Evolutionary conservation across 2,797 vertebrate genomes (phyloP).

Genomic region (Coregonus sp.): DNA sequence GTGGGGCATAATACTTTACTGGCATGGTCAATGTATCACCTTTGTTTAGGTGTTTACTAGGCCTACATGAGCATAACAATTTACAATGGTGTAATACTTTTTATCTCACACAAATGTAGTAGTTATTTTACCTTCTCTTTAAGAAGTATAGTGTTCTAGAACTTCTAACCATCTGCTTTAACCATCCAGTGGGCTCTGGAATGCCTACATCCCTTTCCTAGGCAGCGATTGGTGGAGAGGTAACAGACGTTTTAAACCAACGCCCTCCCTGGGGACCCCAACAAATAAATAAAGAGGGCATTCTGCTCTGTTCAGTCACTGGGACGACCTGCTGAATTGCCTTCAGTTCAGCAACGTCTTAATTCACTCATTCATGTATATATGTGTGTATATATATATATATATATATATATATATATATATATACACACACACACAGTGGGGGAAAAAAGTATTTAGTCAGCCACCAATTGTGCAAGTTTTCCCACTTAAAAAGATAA

Average conservation of each 20-base stretch:
- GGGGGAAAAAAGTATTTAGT: no score
- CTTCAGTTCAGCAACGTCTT: background rate
- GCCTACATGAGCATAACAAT: constrained; percentile 17
- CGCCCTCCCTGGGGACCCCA: constrained; percentile 41
- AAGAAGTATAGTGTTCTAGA: background rate
- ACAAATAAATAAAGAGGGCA: constrained; percentile 61
- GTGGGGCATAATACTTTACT: constrained; percentile 10
- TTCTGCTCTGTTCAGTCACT: constrained; percentile 40
- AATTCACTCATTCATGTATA: constrained; percentile 17
- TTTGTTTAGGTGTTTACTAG: background rate
- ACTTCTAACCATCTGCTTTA: constrained; percentile 16
- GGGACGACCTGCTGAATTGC: background rate
- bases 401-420: background rate
- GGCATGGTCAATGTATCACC: constrained; percentile 14
- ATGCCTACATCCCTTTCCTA: constrained; percentile 43
- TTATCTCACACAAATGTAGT: constrained; percentile 9
- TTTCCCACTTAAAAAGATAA: no score
- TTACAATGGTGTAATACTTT: constrained; percentile 36
- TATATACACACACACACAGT: background rate
- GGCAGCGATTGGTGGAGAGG: constrained; percentile 52
- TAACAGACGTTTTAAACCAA: constrained; percentile 44
- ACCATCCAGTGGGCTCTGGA: constrained; percentile 49
- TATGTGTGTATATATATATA: constrained; percentile 42
- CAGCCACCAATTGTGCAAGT: no score
- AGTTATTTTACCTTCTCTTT: no score